Base-by-base conservation (phyloP, 1,140 invertebrate species). In the Pseudomyrmex cubaensis region DNA sequence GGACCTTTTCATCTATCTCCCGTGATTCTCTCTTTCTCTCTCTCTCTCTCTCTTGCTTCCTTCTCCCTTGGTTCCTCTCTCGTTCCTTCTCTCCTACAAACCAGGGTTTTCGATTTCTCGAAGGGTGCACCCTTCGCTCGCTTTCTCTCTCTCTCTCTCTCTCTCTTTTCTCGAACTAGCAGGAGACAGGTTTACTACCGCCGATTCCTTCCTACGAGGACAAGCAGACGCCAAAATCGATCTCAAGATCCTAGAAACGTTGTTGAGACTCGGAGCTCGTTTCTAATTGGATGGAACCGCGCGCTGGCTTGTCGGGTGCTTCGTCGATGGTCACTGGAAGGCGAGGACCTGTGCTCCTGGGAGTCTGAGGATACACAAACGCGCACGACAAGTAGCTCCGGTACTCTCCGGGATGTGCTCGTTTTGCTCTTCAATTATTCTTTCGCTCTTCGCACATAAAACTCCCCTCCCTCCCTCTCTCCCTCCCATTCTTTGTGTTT, bases 1-100 rank as follows among this genome's bases (percentile, higher is more conserved):
- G 85, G 75, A 88, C 20, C 84, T 85, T 84, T 85, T 74, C 80
- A 84, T 87, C 77, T 82, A 74, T 74, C 67, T 85, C 48, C 77
- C 63, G 5, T 35, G 50, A 50, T 78, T 57, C 70, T 84, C 59
- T 12, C 15, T 50, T 9, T 50, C n/a, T n/a, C 63, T 69, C 35
- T 57, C 20, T 73, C 54, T 66, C 63, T 69, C 35, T 57, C 20
- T 73, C 54, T 66, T 25, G 8, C 20, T 62, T 46, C 25, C 50
- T 25, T 17, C 70, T 84, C 59, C 57, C 46, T 12, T 12, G 44
- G 12, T 50, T 61, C 66, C 35, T 57, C 20, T 73, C 56, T 66
- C 46, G 5, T 17, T 62, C 52, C 46, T 54, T 25, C 20, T 64
- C 48, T 52, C 56, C 48, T 54, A n/a, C 15, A 9, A 17, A 25